Conservation (phyloP, 2,888 invertebrate species). For the Galeopsomyia nigrocyanea region DNA sequence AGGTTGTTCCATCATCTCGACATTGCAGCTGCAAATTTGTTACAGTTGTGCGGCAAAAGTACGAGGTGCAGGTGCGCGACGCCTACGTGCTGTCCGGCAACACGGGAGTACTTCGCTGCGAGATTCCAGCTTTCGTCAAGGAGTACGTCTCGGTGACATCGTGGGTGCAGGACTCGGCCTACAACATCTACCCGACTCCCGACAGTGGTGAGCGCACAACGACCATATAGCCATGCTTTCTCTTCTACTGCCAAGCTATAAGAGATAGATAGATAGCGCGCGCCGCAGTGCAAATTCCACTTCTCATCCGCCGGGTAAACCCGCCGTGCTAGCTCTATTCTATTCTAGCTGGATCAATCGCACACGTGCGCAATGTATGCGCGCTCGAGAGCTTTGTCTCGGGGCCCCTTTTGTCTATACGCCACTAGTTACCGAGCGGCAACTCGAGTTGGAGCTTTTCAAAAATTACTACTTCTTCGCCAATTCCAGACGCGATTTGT, state of each 20-base stretch:
- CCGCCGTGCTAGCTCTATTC: background rate
- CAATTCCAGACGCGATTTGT: too few relatives aligned
- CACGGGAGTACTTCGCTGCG: constrained; percentile 90
- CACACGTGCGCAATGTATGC: too few relatives aligned
- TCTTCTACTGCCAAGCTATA: too few relatives aligned
- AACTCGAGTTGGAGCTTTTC: too few relatives aligned
- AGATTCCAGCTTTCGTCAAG: constrained; percentile 88
- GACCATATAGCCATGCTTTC: background rate
- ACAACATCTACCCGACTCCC: constrained; percentile 83
- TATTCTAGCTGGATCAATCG: too few relatives aligned
- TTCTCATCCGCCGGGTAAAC: constrained; percentile 28
- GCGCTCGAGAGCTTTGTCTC: too few relatives aligned
- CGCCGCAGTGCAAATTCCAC: background rate
- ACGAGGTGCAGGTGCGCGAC: constrained; percentile 91
- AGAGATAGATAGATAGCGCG: background rate
- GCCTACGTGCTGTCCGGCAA: constrained; percentile 93
- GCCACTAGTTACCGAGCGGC: too few relatives aligned
- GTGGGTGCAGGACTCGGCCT: constrained; percentile 88
- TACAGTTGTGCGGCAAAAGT: constrained; percentile 86
- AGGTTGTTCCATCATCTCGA: too few relatives aligned
- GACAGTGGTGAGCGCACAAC: constrained; percentile 73
- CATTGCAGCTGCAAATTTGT: background rate
- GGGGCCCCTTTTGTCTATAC: too few relatives aligned
- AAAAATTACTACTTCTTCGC: too few relatives aligned
- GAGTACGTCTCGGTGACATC: constrained; percentile 91